A percentile compares a stretch with the other conserved stretches of the same genome.
phyloP scores from a whole-genome alignment of 2,113 vertebrate species.

The Eclectus roratus region DNA sequence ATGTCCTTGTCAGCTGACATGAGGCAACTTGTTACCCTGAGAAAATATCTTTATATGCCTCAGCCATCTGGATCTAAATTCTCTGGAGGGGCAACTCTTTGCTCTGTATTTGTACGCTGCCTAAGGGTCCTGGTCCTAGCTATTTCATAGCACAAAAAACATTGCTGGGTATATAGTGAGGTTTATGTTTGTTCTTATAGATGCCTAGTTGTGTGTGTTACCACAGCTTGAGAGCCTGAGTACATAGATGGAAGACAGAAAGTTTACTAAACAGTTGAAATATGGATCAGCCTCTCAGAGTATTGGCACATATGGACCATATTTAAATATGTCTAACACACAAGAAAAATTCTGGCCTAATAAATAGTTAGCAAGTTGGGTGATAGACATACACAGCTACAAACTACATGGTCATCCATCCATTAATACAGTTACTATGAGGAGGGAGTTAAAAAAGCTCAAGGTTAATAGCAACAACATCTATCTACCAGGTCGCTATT shows the following conservation, averaged over 20 bases:
- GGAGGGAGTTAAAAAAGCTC: background rate
- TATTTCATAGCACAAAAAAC: background rate
- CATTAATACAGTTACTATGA: background rate
- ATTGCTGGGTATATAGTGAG: background rate
- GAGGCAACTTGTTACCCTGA: conserved; percentile 47
- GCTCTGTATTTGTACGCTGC: background rate
- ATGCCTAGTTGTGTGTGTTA: background rate
- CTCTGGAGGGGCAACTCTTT: conserved; percentile 9
- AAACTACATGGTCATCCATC: background rate
- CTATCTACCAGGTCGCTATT: background rate
- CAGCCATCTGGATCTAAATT: conserved; percentile 48
- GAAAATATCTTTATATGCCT: conserved; percentile 36
- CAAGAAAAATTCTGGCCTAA: background rate
- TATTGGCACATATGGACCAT: background rate
- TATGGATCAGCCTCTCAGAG: background rate
- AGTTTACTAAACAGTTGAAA: conserved; percentile 38
- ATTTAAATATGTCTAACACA: conserved; percentile 26
- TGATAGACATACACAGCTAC: background rate
- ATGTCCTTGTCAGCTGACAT: conserved; percentile 17
- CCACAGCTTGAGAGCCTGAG: background rate
- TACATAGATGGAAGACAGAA: background rate
- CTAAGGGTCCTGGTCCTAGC: background rate
- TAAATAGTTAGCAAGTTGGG: conserved; percentile 6
- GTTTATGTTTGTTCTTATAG: background rate
- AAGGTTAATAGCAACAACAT: background rate